Evolutionary conservation across 2,888 invertebrate species (phyloP), one percentile per base, ranked within the genome.

Genomic region (Brachypalpus laphriformis): DNA sequence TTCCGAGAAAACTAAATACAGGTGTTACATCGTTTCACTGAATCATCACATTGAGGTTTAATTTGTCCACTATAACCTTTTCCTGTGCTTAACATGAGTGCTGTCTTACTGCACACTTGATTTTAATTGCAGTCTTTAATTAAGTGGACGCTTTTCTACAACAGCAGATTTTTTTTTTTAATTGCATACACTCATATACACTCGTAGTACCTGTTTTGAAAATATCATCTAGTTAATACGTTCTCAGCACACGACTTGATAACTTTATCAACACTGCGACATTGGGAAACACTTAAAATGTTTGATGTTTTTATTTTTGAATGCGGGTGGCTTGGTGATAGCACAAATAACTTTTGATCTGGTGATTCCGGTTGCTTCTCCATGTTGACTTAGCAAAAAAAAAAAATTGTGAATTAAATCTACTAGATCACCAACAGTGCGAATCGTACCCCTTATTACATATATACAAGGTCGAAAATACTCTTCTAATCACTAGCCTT

Each of bases 91-190:
- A 57, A 34, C 9, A 28, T 31, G 20, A 56, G 18, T 47, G 18
- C 25, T 14, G 45, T 9, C 34, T 47, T 22, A 56, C 22, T 34
- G 31, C 20, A 56, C 20, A 70, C 20, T 70, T 42, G 14, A 56
- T 20, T 56, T 34, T 71, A 57, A 57, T 71, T 47, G 57, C 14
- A 57, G 34, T 3, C 31, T 11, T 47, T 71, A 34, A 57, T 14
- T 34, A 57, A 57, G 14, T 56, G 20, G 70, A 57, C 22, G 14
- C 6, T 16, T 22, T 57, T 28, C 8, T 0, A 16, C 25, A 42
- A 28, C 28, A 45, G 16, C 28, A 28, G 25, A 28, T 0, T 16
- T 31, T 25, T n/a, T n/a, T n/a, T n/a, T 59, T 8, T 22, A 40
- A 40, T 42, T 25, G 9, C 4, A n/a, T 37, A n/a, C n/a, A n/a